Evolutionary conservation across 2,797 vertebrate genomes (phyloP), one percentile per base, ranked within the genome.

Genomic region (Chelon labrosus): DNA sequence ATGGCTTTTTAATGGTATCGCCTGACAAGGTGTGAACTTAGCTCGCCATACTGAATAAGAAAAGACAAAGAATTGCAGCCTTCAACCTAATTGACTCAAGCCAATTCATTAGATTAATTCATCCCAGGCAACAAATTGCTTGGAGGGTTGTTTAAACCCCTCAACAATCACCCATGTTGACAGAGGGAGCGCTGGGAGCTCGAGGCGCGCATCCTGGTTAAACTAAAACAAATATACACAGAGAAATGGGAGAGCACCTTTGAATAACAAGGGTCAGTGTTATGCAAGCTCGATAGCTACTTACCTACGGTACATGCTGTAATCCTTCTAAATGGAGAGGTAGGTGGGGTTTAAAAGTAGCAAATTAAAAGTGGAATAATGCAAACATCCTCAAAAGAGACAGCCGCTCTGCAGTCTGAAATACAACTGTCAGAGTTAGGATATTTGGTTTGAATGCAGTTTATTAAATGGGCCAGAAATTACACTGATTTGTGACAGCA

Each of bases 91-190:
- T 88, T 93, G 92, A 92, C 91, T 88, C 70, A 35, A 80, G 79
- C 77, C 84, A 89, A 87, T 92, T 93, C 90, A 91, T 93, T 93
- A 91, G 73, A 91, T 83, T 85, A 88, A 85, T 91, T 89, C 81
- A 85, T 88, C 80, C 78, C 78, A 52, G 83, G 77, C 86, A 88
- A 89, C 87, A 91, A 90, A 93, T 93, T 93, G 93, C 90, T 94
- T 87, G 75, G 88, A 91, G 92, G 71, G 68, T 91, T 92, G 83
- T 80, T 90, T 75, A 91, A 92, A 84, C 90, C 92, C 90, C 93
- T 85, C 70, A 88, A 84, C 93, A 94, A 94, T 94, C 90, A 88
- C 79, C 73, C 60, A 10, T 86, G 86, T 90, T 89, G 87, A 85
- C 83, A 79, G 38, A 19, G 54, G 73, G 57, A 83, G 67, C 59